Conservation (phyloP, 1,140 invertebrate genomes). For the Heliothis virescens region DNA sequence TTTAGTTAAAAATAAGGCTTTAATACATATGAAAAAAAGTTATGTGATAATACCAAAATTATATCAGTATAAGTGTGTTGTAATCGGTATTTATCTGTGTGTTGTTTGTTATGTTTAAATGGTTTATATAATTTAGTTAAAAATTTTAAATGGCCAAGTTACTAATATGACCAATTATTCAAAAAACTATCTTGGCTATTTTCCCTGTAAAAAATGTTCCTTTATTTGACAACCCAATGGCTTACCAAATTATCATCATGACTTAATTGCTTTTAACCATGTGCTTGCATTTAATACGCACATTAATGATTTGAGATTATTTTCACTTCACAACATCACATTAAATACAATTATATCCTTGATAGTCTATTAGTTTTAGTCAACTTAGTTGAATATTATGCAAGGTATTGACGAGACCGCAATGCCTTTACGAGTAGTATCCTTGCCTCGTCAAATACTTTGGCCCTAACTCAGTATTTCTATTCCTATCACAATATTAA, state of each 20-base stretch:
- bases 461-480: constrained; percentile 11
- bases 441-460: constrained; percentile 6
- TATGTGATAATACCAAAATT: constrained; percentile 51
- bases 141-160: constrained; percentile 22
- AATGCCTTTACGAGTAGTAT: constrained; percentile 2
- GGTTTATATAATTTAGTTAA: constrained; percentile 22
- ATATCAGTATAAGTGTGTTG: constrained; percentile 45
- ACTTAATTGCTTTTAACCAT: constrained; percentile 33
- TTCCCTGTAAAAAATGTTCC: constrained; percentile 14
- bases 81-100: constrained; percentile 45
- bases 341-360: background rate
- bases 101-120: constrained; percentile 50
- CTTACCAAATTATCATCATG: constrained; percentile 27
- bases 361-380: background rate
- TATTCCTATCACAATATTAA: constrained; percentile 32
- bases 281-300: constrained; percentile 43
- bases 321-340: background rate
- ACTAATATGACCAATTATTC: too few species aligned
- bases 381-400: constrained; percentile 7
- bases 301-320: constrained; percentile 11
- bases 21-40: constrained; percentile 41
- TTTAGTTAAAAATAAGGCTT: constrained; percentile 33
- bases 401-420: background rate
- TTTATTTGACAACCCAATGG: constrained; percentile 5
- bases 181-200: constrained; percentile 8